phyloP scores from a whole-genome alignment of 2,888 invertebrate genomes.

The Ophion ventricosus region DNA sequence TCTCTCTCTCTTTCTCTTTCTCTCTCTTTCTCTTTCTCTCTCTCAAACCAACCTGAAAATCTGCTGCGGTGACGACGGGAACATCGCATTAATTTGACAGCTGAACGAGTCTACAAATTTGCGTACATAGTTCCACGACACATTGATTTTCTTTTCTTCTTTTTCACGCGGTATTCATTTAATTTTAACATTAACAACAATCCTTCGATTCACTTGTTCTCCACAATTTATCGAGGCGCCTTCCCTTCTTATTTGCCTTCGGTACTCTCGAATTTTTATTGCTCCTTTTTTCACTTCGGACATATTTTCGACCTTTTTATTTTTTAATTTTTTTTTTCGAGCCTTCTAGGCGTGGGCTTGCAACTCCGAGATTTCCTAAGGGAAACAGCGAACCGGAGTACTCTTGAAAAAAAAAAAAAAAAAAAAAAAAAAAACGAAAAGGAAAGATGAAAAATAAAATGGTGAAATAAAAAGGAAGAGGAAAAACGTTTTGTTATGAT shows the following conservation, averaged over 20 bases:
- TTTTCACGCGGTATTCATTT: neutral
- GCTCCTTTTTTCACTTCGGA: no score
- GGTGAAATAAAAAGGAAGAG: neutral
- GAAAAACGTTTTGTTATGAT: neutral
- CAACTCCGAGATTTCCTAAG: slow-evolving; percentile 8
- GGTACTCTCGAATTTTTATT: no score
- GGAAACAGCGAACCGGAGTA: neutral
- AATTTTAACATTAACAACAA: neutral
- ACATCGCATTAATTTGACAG: slow-evolving; percentile 58
- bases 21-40: slow-evolving; percentile 9
- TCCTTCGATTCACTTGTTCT: neutral
- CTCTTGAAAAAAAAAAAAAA: slow-evolving; percentile 8
- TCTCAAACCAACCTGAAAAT: slow-evolving; percentile 55
- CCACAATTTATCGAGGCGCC: no score
- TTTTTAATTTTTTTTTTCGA: neutral
- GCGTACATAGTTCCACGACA: neutral
- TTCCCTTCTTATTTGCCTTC: no score
- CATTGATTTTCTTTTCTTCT: slow-evolving; percentile 24
- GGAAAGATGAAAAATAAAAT: neutral
- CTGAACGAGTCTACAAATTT: slow-evolving; percentile 39
- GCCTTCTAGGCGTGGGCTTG: neutral
- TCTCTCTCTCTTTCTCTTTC: slow-evolving; percentile 13
- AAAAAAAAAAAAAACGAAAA: neutral
- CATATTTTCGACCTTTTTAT: no score
- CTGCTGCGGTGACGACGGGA: slow-evolving; percentile 42